Base-by-base conservation (phyloP, 2,888 invertebrate genomes). In the Apamea anceps region DNA sequence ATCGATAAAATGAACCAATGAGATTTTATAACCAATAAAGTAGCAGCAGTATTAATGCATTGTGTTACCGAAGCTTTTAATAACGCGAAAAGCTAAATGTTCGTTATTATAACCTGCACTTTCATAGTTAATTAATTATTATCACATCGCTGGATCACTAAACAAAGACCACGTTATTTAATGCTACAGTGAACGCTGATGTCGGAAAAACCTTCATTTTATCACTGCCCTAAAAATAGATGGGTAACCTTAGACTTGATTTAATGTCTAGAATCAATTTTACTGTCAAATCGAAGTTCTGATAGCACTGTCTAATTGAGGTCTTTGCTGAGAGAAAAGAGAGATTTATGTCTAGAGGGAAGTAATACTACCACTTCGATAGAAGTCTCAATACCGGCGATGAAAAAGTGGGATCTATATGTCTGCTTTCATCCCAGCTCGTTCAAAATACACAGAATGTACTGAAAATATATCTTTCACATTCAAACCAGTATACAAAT, bases 21-120 rank as follows among this genome's bases (percentile, higher is more conserved):
- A 77, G 63, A 28, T 77, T 84, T 85, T 74, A 86, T 65, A 60
- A 67, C 25, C 57, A 72, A 86, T 86, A 74, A 82, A 72, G n/a
- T 62, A 45, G 67, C n/a, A 72, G 12, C 54, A 57, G n/a, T 65
- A 81, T 65, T 75, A 75, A 85, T 68, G 57, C 25, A 80, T 54
- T 60, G 15, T 57, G 62, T n/a, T 85, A 37, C 21, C 62, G 28
- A 48, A 84, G 21, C 62, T 68, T 63, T 79, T 72, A 63, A 85
- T 72, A 62, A 28, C 32, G 12, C 32, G 32, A 62, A 66, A 81
- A 6, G 65, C 25, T 57, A 79, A 70, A 84, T 79, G 32, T 62
- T 48, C 12, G 32, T 45, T 45, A 54, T 32, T 32, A 54, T 37
- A 62, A 75, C 28, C 15, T 68, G 57, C 77, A 57, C 18, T 57